These are phyloP conservation scores for Ichneumoninae sp. DNA, from an alignment of 2,888 invertebrate species.

Conservation along the genomic window DNA sequence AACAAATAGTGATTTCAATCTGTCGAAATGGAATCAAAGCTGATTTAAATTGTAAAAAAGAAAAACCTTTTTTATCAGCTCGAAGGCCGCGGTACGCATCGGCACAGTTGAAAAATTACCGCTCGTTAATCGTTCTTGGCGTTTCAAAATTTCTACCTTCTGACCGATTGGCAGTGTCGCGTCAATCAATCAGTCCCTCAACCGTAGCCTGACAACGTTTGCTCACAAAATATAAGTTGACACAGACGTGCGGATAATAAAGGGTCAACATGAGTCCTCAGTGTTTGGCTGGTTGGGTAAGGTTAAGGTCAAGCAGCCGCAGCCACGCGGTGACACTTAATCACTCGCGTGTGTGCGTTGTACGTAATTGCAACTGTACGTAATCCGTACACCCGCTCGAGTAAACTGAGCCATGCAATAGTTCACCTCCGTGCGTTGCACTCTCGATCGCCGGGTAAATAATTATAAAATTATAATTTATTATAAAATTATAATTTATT, in stretches of 20 bases:
- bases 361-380: slow-evolving; percentile 44
- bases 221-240: slow-evolving; percentile 17
- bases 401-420: not conserved
- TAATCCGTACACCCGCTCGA: slow-evolving; percentile 21
- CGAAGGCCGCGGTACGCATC: not conserved
- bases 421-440: too few relatives aligned
- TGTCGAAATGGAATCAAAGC: not conserved
- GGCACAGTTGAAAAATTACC: not conserved
- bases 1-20: not conserved
- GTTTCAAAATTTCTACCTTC: not conserved
- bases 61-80: not conserved
- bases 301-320: slow-evolving; percentile 57
- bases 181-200: not conserved
- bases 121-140: slow-evolving; percentile 1
- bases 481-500: too few relatives aligned
- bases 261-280: not conserved
- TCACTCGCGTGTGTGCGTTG: slow-evolving; percentile 49
- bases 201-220: not conserved
- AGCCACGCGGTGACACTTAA: slow-evolving; percentile 48
- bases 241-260: not conserved
- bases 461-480: too few relatives aligned
- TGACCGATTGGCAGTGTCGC: not conserved
- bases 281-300: slow-evolving; percentile 7
- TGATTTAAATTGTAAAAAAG: not conserved
- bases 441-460: too few relatives aligned